Percentiles rank a stretch among this genome's conserved stretches.
Conservation (phyloP, 2,888 invertebrate genomes). For the Limnephilus rhombicus region DNA sequence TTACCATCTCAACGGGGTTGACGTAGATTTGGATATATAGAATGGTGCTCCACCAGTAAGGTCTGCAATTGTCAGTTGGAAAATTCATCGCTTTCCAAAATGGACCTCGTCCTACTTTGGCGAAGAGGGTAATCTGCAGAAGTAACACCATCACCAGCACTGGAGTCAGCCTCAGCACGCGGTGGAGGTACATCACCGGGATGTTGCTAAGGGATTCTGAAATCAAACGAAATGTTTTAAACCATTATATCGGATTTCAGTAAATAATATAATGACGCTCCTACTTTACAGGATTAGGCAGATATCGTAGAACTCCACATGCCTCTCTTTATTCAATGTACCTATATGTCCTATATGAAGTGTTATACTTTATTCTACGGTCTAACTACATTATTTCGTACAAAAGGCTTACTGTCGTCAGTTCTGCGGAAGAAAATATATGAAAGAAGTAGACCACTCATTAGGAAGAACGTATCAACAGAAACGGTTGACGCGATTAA, state of each 20-base stretch:
- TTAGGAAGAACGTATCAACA: conserved; percentile 20
- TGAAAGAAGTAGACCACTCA: conserved; percentile 18
- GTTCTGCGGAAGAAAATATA: conserved; percentile 1
- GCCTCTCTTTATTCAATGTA: too few species aligned
- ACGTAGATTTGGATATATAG: conserved; percentile 75
- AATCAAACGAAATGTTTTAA: not conserved
- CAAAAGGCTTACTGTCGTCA: not conserved
- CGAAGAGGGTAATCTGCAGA: conserved; percentile 68
- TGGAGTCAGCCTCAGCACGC: conserved; percentile 56
- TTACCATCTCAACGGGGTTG: conserved; percentile 6
- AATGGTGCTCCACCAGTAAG: conserved; percentile 75
- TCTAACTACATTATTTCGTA: not conserved
- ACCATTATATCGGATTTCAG: not conserved
- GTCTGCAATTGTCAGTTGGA: conserved; percentile 70
- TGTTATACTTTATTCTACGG: not conserved
- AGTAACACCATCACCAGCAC: conserved; percentile 44
- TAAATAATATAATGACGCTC: not conserved
- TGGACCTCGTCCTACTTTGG: conserved; percentile 72
- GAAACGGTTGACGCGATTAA: conserved; percentile 7
- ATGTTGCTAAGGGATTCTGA: conserved; percentile 16
- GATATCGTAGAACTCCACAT: not conserved
- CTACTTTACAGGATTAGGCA: not conserved
- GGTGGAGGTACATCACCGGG: conserved; percentile 55
- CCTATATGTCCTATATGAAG: too few species aligned
- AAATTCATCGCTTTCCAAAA: conserved; percentile 68